phyloP scores from a whole-genome alignment of 1,140 invertebrate genomes.

The Agrypnia vestita region DNA sequence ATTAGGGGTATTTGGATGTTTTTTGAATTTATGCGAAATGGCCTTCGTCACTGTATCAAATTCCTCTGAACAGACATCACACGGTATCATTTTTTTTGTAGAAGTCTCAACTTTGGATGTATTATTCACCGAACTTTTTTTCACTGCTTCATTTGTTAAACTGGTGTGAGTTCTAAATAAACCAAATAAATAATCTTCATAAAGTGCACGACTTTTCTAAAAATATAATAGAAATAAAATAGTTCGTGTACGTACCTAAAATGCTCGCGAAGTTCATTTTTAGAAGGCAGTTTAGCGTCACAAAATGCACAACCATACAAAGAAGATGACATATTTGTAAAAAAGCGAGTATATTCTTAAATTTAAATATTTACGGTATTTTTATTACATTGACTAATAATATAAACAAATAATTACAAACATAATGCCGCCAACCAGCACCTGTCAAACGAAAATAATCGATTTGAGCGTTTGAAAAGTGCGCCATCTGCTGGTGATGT shows the following conservation, averaged over 20 bases:
- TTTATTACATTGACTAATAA: slow-evolving; percentile 2
- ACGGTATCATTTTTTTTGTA: slow-evolving; percentile 59
- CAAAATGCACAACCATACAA: slow-evolving; percentile 66
- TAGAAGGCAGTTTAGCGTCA: slow-evolving; percentile 66
- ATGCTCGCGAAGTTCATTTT: slow-evolving; percentile 68
- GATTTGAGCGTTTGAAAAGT: slow-evolving; percentile 50
- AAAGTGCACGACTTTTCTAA: neutral
- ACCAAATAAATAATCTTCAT: neutral
- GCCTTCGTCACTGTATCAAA: slow-evolving; percentile 78
- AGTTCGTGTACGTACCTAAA: slow-evolving; percentile 65
- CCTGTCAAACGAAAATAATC: slow-evolving; percentile 46
- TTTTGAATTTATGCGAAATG: slow-evolving; percentile 80
- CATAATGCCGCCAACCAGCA: slow-evolving; percentile 15
- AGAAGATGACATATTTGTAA: slow-evolving; percentile 20
- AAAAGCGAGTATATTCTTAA: neutral
- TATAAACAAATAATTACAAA: slow-evolving; percentile 19
- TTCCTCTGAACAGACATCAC: slow-evolving; percentile 76
- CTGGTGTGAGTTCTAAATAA: slow-evolving; percentile 14
- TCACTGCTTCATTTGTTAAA: neutral
- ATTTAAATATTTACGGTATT: neutral
- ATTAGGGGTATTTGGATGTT: slow-evolving; percentile 76
- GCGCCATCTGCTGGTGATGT: slow-evolving; percentile 47
- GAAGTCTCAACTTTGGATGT: neutral
- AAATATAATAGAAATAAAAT: slow-evolving; percentile 1
- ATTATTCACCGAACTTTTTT: neutral